Conservation (phyloP, 2,113 vertebrate species). For the Verasper variegatus region DNA sequence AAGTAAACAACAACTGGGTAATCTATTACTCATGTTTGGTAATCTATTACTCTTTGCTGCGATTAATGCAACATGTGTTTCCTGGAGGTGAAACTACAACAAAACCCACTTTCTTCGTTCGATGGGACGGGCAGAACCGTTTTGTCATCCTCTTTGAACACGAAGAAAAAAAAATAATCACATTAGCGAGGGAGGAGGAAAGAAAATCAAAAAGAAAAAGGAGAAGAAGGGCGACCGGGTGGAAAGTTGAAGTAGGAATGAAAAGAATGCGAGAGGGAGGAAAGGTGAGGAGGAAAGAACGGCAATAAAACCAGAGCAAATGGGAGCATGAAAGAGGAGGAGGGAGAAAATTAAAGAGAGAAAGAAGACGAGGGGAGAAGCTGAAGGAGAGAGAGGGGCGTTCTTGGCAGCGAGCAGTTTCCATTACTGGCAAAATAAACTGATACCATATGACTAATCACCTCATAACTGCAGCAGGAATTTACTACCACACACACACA, state of each 20-base stretch:
- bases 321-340: background rate
- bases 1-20: background rate
- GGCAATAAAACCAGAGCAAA: slow-evolving; percentile 5
- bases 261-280: slow-evolving; percentile 3
- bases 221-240: background rate
- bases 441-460: slow-evolving; percentile 73
- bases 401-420: slow-evolving; percentile 57
- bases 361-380: background rate
- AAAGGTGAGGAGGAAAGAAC: background rate
- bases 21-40: background rate
- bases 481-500: slow-evolving; percentile 51
- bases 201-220: background rate
- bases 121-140: slow-evolving; percentile 22
- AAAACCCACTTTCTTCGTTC: slow-evolving; percentile 13
- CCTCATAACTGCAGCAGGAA: slow-evolving; percentile 59
- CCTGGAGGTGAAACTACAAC: background rate
- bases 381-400: slow-evolving; percentile 13
- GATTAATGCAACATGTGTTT: background rate
- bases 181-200: slow-evolving; percentile 1
- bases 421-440: slow-evolving; percentile 74
- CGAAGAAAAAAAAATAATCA: background rate
- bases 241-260: slow-evolving; percentile 17
- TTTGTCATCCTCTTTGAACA: slow-evolving; percentile 31
- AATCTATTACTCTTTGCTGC: background rate
- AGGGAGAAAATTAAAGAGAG: slow-evolving; percentile 1